phyloP scores from a whole-genome alignment of 2,797 vertebrate species.

The Sciaenops ocellatus region DNA sequence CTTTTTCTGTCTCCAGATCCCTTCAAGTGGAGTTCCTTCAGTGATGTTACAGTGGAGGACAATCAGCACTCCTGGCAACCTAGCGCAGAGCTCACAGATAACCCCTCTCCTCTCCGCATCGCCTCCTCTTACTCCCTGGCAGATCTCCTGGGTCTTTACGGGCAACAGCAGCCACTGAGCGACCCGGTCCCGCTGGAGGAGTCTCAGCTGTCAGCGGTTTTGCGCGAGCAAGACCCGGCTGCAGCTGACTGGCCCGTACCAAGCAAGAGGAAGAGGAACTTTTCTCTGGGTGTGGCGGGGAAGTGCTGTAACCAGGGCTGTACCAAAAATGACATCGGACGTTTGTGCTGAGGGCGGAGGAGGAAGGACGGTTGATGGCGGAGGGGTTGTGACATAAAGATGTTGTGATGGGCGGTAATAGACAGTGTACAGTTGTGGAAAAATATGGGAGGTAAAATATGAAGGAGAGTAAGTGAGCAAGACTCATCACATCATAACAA shows the following conservation, averaged over 20 bases:
- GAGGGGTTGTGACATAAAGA: neutral
- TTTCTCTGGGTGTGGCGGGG: constrained; percentile 81
- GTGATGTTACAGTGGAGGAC: constrained; percentile 45
- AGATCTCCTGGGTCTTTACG: constrained; percentile 74
- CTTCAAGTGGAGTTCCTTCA: constrained; percentile 55
- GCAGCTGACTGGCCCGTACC: constrained; percentile 59
- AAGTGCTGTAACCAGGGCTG: constrained; percentile 92
- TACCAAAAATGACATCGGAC: constrained; percentile 89
- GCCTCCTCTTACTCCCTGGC: constrained; percentile 64
- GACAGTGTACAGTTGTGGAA: constrained; percentile 10
- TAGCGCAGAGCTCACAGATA: constrained; percentile 5
- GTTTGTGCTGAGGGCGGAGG: constrained; percentile 80
- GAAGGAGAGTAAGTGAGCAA: constrained; percentile 5
- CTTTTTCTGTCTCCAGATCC: constrained; percentile 56
- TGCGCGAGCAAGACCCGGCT: constrained; percentile 28
- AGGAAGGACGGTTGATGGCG: neutral
- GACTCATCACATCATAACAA: constrained; percentile 23
- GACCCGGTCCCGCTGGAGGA: constrained; percentile 3
- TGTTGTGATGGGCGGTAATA: constrained; percentile 16
- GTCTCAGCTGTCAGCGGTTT: constrained; percentile 10
- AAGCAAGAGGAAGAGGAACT: constrained; percentile 85
- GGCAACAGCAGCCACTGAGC: constrained; percentile 22
- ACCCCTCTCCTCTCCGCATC: constrained; percentile 20
- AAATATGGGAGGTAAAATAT: neutral
- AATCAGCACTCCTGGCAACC: constrained; percentile 50